These are phyloP conservation scores for Charina bottae DNA, from an alignment of 2,113 vertebrate species.

Conservation along the genomic window DNA sequence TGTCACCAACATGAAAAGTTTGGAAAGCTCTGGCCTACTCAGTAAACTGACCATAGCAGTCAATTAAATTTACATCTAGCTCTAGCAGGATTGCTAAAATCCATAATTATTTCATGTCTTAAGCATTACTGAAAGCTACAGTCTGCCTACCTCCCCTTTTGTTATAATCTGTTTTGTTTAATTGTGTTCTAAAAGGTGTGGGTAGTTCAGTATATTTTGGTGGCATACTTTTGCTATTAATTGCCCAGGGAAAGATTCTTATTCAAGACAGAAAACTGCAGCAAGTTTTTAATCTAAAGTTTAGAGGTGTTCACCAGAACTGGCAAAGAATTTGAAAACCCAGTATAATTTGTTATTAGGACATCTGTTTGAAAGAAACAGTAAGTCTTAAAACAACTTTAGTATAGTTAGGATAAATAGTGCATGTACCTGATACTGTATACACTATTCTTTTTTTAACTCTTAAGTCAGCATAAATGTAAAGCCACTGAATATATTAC, in stretches of 20 bases:
- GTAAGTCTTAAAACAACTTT: neutral
- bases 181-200: conserved; percentile 35
- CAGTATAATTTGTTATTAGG: neutral
- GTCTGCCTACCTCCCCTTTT: conserved; percentile 7
- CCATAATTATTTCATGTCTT: conserved; percentile 11
- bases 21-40: too few species aligned
- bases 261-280: neutral
- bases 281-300: conserved; percentile 19
- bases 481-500: too few species aligned
- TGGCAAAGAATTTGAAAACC: neutral
- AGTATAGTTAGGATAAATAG: neutral
- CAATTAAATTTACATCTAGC: conserved; percentile 30
- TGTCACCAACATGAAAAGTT: too few species aligned
- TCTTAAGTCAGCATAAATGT: neutral
- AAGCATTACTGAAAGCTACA: neutral
- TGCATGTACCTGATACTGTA: neutral
- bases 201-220: neutral
- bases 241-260: conserved; percentile 23
- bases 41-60: conserved; percentile 35
- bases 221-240: neutral
- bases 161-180: conserved; percentile 13
- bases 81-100: conserved; percentile 9
- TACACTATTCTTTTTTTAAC: neutral
- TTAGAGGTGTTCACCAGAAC: neutral
- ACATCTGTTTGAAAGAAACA: neutral